A percentile compares a stretch with the other conserved stretches of the same genome.
These are phyloP conservation scores for Peromyscus melanophrys DNA, from an alignment of 2,797 vertebrate species.

Conservation along the genomic window DNA sequence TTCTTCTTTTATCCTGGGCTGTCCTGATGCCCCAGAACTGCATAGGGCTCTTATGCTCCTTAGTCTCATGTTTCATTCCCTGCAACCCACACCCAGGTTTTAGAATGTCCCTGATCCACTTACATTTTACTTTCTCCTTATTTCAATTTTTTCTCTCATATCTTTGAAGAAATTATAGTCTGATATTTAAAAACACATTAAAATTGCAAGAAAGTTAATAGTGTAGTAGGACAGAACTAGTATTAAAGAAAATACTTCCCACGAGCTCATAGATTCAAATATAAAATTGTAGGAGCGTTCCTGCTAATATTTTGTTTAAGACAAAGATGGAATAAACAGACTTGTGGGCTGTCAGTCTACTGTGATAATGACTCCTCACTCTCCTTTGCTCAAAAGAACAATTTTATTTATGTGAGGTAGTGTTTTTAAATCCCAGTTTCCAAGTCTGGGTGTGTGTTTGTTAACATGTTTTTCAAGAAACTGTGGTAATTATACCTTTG, in stretches of 20 bases:
- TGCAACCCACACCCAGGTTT: background rate
- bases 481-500: background rate
- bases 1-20: background rate
- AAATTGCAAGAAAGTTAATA: conserved; percentile 12
- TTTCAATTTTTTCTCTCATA: background rate
- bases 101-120: background rate
- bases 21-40: background rate
- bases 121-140: background rate
- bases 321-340: conserved; percentile 5
- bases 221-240: background rate
- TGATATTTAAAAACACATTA: conserved; percentile 1
- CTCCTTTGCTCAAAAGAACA: background rate
- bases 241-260: background rate
- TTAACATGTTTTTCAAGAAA: conserved; percentile 1
- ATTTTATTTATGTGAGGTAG: background rate
- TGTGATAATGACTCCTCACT: background rate
- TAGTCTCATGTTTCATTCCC: background rate
- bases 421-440: background rate
- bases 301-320: background rate
- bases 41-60: background rate
- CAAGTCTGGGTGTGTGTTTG: background rate
- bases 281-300: background rate
- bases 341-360: accelerated
- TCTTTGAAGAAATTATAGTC: background rate
- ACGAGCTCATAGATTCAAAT: background rate